Evolutionary conservation across 1,140 invertebrate genomes (phyloP), one percentile per base, ranked within the genome.

Genomic region (Drosophila erecta): DNA sequence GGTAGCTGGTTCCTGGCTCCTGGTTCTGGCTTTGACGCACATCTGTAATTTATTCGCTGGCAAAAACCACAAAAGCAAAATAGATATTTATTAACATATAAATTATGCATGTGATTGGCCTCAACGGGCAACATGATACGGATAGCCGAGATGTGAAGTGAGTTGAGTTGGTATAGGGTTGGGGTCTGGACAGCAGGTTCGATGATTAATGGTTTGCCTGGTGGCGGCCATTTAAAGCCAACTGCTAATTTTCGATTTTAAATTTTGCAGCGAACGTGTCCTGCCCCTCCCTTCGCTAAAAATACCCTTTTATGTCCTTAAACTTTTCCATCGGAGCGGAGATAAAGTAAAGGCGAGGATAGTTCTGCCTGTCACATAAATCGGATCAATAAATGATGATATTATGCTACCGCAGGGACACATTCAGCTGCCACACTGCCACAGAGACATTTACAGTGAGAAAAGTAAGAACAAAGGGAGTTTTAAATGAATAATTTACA

Each of bases 371-470:
- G 86, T 89, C 85, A 89, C 85, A 90, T 89, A 89, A 89, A 90
- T 89, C 85, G 85, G 85, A 90, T 90, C 85, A 89, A 89, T 89
- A 89, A 89, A 90, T 89, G 85, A 90, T 89, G 85, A 89, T 89
- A 90, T 89, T 89, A 89, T 89, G 80, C 85, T 73, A 90, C 85
- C 85, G 74, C 85, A 89, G 85, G 85, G 85, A 89, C 80, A 90
- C 85, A 89, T 89, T 90, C 41, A 80, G 64, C 61, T 89, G 70
- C 69, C 83, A 70, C 84, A 73, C 79, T 70, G 50, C n/a, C 33
- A 57, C 66, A 61, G 37, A 78, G 44, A 46, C 62, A 65, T 62
- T 59, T 62, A 62, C 59, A 61, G 53, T 10, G 17, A 1, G 37
- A 41, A 24, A 61, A 41, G n/a, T n/a, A 4, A 37, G 20, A 24